A percentile compares a stretch with the other conserved stretches of the same genome.
These are phyloP conservation scores for Halictus quadricinctus DNA, from an alignment of 2,888 invertebrate species.

Conservation along the genomic window DNA sequence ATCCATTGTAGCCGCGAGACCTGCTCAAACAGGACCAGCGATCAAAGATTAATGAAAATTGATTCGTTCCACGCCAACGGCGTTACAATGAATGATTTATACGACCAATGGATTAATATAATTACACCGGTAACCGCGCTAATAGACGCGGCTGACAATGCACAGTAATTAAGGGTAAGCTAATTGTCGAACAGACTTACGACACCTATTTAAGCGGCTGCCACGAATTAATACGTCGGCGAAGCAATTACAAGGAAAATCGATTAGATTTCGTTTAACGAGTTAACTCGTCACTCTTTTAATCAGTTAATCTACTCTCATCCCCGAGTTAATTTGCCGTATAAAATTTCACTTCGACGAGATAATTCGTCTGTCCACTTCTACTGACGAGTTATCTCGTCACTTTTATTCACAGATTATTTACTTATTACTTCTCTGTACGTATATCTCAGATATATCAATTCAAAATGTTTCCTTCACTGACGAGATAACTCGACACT, in stretches of 20 bases:
- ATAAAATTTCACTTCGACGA: neutral
- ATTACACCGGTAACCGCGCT: neutral
- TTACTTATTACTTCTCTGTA: neutral
- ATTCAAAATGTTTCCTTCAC: no score
- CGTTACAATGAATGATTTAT: neutral
- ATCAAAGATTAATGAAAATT: conserved; percentile 8
- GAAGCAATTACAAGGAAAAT: neutral
- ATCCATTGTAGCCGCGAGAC: neutral
- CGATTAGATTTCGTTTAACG: no score
- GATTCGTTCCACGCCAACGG: neutral
- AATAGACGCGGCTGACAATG: neutral
- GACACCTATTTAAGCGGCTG: neutral
- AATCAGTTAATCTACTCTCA: no score
- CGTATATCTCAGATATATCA: no score
- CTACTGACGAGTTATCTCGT: neutral
- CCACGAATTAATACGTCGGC: neutral
- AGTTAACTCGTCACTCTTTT: no score
- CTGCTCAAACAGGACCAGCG: neutral
- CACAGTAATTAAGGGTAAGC: neutral
- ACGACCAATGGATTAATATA: neutral
- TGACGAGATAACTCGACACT: neutral
- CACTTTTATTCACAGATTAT: neutral
- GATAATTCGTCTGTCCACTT: no score
- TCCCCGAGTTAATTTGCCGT: no score
- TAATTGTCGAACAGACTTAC: neutral